These are phyloP conservation scores for Gallinago solitaria DNA, from an alignment of 2,797 vertebrate species.

Conservation along the genomic window DNA sequence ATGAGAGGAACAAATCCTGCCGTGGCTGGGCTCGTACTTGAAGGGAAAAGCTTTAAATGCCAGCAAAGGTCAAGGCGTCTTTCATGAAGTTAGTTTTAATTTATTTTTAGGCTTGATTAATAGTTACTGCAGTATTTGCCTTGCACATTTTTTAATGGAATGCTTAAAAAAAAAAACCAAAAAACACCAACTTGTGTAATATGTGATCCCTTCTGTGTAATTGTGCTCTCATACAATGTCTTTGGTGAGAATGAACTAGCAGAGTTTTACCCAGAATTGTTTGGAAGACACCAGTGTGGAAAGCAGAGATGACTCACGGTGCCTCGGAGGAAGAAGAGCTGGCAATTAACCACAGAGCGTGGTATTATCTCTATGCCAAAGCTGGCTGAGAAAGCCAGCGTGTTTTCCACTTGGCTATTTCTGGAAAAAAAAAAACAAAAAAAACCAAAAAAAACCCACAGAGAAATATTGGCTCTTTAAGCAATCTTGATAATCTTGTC, in stretches of 20 bases:
- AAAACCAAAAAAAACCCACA: not conserved
- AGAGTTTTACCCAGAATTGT: constrained; percentile 50
- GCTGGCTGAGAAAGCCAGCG: not conserved
- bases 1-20: constrained; percentile 53
- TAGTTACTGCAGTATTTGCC: constrained; percentile 34
- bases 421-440: no score
- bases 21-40: constrained; percentile 38
- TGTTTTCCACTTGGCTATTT: constrained; percentile 12
- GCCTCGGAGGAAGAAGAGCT: constrained; percentile 43
- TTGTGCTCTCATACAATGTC: not conserved
- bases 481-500: constrained; percentile 14
- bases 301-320: constrained; percentile 64
- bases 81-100: constrained; percentile 49
- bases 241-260: constrained; percentile 62
- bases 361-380: constrained; percentile 35
- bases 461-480: not conserved
- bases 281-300: constrained; percentile 64
- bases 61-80: not conserved
- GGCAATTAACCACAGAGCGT: constrained; percentile 30
- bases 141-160: constrained; percentile 51
- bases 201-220: constrained; percentile 22
- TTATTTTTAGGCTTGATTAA: constrained; percentile 62
- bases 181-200: not conserved
- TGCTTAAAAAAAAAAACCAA: not conserved
- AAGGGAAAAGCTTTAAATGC: constrained; percentile 56